Percentiles rank a stretch among this genome's conserved stretches.
phyloP scores from a whole-genome alignment of 2,888 invertebrate species.

The Mongoloraphidia duomilia region DNA sequence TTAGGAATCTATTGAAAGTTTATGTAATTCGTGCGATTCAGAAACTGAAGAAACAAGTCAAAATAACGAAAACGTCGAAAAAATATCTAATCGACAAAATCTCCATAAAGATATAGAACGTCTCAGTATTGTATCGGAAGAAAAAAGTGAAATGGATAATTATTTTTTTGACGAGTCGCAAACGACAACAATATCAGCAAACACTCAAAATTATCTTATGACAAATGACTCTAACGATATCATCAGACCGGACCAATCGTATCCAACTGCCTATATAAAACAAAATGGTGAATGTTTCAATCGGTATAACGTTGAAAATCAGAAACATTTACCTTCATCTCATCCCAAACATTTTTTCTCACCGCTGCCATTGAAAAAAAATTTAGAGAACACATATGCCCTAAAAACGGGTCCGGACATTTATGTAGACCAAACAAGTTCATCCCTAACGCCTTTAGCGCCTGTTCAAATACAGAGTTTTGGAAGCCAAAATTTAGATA shows the following conservation, averaged over 20 bases:
- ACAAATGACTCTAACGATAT: constrained; percentile 17
- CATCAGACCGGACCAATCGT: constrained; percentile 29
- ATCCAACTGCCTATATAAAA: constrained; percentile 18
- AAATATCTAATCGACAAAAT: constrained; percentile 31
- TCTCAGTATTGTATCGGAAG: constrained; percentile 63
- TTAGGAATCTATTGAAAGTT: constrained; percentile 8
- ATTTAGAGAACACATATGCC: constrained; percentile 1
- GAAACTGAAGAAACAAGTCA: constrained; percentile 28
- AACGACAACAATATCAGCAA: background rate
- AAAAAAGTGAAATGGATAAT: constrained; percentile 23
- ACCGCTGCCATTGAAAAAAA: constrained; percentile 20
- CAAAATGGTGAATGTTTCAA: background rate
- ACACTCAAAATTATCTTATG: background rate
- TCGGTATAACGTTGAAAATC: too few species aligned
- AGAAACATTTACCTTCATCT: too few species aligned
- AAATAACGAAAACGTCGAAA: constrained; percentile 30
- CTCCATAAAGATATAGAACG: constrained; percentile 51
- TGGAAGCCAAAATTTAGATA: too few species aligned
- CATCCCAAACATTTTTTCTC: constrained; percentile 32
- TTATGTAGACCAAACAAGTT: constrained; percentile 2
- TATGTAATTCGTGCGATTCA: constrained; percentile 25
- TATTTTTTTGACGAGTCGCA: background rate
- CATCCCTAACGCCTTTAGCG: too few species aligned
- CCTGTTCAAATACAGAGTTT: too few species aligned
- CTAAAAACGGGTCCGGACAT: constrained; percentile 14